Evolutionary conservation across 2,888 invertebrate genomes (phyloP), one percentile per base, ranked within the genome.

Genomic region (Melanotus villosus): DNA sequence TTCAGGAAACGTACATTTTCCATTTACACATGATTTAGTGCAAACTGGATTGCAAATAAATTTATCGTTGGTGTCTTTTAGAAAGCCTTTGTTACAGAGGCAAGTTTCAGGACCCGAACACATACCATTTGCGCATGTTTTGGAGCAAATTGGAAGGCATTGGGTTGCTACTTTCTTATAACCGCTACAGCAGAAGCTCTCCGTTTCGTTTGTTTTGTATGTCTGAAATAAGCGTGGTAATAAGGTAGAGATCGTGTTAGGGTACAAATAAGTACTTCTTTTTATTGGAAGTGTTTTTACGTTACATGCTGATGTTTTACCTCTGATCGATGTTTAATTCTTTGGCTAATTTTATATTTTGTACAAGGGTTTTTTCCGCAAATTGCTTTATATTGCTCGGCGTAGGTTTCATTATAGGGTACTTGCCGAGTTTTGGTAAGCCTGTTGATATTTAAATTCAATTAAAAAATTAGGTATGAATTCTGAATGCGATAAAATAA

Each of bases 61-160:
- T 16, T 65, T 57, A 52, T 72, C 68, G 18, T 62, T 65, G 4
- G 41, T 1, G 43, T 77, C 75, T 18, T 63, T 56, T 1, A 68
- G 58, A 7, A 70, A 78, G 21, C 78, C 76, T 1, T 66, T 41
- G n/a, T 67, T 59, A 60, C 84, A 84, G 0, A 47, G 63, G 65
- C 80, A 80, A 1, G 43, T 69, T 12, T 76, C 74, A 5, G 77
- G 77, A 3, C 70, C 72, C 3, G 68, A 52, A 70, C 84, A 84
- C 6, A 77, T 78, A 0, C 86, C 86, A 68, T 87, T 83, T 0
- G 72, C 70, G 71, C 88, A 88, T 4, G 78, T 74, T 0, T 78
- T 65, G 0, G 68, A 59, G 45, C 78, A 79, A 21, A 52, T 23
- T 32, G 66, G 60, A 23, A 32, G 14, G 16, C 66, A 59, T 3